Evolutionary conservation across 2,797 vertebrate genomes (phyloP), one percentile per base, ranked within the genome.

Genomic region (Falco peregrinus): DNA sequence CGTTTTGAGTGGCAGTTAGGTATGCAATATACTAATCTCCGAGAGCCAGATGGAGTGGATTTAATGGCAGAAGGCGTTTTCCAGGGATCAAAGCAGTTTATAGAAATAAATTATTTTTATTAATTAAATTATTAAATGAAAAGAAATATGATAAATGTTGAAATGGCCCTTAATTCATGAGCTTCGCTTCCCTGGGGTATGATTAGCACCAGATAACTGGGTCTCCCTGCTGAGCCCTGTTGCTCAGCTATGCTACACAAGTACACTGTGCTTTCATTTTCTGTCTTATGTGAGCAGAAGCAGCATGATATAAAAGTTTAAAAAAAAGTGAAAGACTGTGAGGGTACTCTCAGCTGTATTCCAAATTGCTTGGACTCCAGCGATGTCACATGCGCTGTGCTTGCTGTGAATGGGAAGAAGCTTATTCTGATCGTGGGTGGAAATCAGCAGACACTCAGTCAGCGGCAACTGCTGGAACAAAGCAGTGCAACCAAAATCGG

Each of bases 141-240:
- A 90, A 95, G 89, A 89, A 94, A 91, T 88, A 83, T 33, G 90
- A 91, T 95, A 96, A 96, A 90, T 89, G 96, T 89, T 92, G 92
- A 96, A 96, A 95, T 80, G 69, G 50, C 16, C 76, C 76, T 77
- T 93, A 89, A 94, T 91, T 93, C 81, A 78, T 85, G 28, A 85
- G 84, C 89, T 83, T 85, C 41, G 7, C 35, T 15, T 91, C 94
- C 87, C 88, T 43, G 41, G 82, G 87, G 84, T 84, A 64, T 94
- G 96, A 96, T 97, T 94, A 97, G 78, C 90, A 81, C 13, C 61
- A 92, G 95, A 95, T 86, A 96, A 83, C 92, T 81, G 75, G 16
- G 31, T 84, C 57, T 89, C 71, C 89, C 89, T 92, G 95, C 96
- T 95, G 96, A 51, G 86, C 78, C 71, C 77, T 43, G 91, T 95